phyloP scores from a whole-genome alignment of 2,797 vertebrate genomes.

The Glyptemys insculpta region DNA sequence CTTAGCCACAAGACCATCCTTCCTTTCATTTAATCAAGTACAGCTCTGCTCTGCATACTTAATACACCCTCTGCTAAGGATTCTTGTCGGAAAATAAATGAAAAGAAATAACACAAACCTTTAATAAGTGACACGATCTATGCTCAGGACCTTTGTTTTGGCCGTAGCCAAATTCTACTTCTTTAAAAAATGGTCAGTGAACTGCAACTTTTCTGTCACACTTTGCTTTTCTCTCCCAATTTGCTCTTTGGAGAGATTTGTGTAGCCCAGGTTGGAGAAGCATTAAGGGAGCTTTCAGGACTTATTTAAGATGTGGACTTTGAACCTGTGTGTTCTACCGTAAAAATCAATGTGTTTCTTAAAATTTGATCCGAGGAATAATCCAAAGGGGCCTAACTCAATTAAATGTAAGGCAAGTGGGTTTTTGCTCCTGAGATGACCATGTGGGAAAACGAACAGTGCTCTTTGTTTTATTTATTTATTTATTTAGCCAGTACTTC shows the following conservation, averaged over 20 bases:
- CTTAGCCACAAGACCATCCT: background rate
- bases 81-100: background rate
- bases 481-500: background rate
- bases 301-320: slow-evolving; percentile 23
- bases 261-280: slow-evolving; percentile 6
- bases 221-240: slow-evolving; percentile 32
- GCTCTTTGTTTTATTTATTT: background rate
- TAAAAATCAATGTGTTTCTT: slow-evolving; percentile 18
- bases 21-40: background rate
- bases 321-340: slow-evolving; percentile 29
- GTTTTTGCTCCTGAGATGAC: background rate
- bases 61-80: background rate
- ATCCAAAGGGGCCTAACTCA: slow-evolving; percentile 17
- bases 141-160: background rate
- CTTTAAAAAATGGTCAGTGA: background rate
- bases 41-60: background rate
- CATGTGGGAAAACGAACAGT: background rate
- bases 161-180: background rate
- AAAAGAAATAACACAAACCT: background rate
- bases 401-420: background rate
- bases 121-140: background rate
- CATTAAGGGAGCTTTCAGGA: background rate
- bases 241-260: slow-evolving; percentile 8
- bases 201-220: background rate
- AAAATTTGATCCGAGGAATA: slow-evolving; percentile 46